Conservation (phyloP, 2,797 vertebrate species). For the Syndactyla subalaris region DNA sequence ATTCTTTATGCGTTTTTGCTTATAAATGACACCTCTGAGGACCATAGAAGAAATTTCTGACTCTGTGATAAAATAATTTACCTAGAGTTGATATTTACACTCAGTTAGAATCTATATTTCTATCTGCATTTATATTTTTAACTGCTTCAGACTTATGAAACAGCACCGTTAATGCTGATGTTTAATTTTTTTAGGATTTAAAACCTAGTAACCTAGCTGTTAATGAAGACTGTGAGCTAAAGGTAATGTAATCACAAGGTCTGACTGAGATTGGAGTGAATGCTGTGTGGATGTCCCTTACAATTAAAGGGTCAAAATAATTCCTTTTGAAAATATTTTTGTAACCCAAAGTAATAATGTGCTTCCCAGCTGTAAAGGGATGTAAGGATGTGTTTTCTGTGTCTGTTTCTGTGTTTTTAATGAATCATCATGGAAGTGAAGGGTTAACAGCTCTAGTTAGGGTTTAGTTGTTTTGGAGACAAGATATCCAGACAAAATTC, state of each 20-base stretch:
- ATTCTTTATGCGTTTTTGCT: not conserved
- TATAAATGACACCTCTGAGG: not conserved
- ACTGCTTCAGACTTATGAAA: not conserved
- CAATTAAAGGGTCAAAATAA: not conserved
- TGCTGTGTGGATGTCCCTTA: not conserved
- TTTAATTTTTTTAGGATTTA: conserved; percentile 85
- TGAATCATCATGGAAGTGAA: not conserved
- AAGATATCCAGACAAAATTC: not conserved
- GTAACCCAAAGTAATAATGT: not conserved
- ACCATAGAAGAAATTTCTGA: not conserved
- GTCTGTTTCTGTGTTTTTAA: not conserved
- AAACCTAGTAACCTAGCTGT: conserved; percentile 98
- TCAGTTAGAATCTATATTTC: not conserved
- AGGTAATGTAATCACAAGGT: conserved; percentile 79
- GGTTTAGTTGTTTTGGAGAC: not conserved
- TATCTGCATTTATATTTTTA: not conserved
- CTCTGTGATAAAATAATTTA: not conserved
- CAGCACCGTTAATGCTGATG: not conserved
- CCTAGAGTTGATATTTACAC: not conserved
- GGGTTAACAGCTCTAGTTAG: not conserved
- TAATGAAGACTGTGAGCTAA: conserved; percentile 98
- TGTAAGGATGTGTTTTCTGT: not conserved
- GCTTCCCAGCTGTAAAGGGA: not conserved
- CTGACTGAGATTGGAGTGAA: not conserved
- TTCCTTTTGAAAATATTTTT: not conserved